phyloP scores from a whole-genome alignment of 2,113 vertebrate species.

The Paedocypris sp. region DNA sequence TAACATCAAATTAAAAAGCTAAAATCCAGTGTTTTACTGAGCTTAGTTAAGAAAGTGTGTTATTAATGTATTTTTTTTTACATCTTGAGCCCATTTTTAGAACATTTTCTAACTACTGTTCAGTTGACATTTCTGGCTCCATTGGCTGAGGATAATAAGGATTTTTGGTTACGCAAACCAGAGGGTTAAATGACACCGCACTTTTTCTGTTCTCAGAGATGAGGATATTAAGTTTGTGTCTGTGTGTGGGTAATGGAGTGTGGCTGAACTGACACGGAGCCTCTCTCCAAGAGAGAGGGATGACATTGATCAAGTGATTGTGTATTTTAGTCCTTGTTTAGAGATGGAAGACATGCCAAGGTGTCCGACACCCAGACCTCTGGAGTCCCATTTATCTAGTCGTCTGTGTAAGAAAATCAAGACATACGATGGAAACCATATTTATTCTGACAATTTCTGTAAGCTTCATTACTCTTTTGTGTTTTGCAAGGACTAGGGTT shows the following conservation, averaged over 20 bases:
- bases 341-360: conserved; percentile 22
- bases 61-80: too few species aligned
- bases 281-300: background rate
- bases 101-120: too few species aligned
- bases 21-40: too few species aligned
- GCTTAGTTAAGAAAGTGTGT: too few species aligned
- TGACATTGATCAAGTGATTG: conserved; percentile 22
- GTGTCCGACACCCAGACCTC: conserved; percentile 3
- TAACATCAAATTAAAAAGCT: too few species aligned
- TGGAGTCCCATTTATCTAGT: background rate
- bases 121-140: too few species aligned
- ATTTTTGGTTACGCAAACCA: too few species aligned
- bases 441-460: conserved; percentile 12
- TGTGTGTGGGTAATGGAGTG: conserved; percentile 25
- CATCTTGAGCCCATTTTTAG: too few species aligned
- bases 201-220: background rate
- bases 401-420: background rate
- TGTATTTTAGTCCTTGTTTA: conserved; percentile 27
- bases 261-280: conserved; percentile 16
- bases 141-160: too few species aligned
- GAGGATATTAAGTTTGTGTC: background rate
- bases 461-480: conserved; percentile 9
- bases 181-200: too few species aligned
- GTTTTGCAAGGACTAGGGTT: conserved; percentile 10
- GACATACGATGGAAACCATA: background rate